Evolutionary conservation across 2,113 vertebrate species (phyloP).

Genomic region (Dendrocopos noguchii): DNA sequence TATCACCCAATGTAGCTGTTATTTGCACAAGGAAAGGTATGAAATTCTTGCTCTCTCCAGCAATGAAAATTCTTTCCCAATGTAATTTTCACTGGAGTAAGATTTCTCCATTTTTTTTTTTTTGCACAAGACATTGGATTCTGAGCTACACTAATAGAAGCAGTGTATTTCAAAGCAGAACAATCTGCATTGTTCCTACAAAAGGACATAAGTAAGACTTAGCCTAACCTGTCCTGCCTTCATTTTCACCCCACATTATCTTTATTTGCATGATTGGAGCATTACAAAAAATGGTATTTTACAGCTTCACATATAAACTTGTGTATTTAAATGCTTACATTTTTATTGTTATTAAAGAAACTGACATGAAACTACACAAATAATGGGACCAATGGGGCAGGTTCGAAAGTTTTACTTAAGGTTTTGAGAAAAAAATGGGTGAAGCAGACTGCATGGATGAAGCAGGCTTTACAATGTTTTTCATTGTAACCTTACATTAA

Average conservation of each 20-base stretch:
- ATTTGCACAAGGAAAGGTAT: not conserved
- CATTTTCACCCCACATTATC: not conserved
- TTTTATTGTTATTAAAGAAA: not conserved
- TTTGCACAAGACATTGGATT: not conserved
- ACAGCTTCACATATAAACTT: not conserved
- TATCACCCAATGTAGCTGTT: not conserved
- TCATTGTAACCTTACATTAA: not conserved
- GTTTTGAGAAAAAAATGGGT: not conserved
- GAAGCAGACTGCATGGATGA: not conserved
- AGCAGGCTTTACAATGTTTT: not conserved
- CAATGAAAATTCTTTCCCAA: not conserved
- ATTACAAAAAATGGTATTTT: not conserved
- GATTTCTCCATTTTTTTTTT: not conserved
- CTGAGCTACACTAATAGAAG: not conserved
- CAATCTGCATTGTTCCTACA: not conserved
- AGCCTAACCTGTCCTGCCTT: not conserved
- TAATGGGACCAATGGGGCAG: not conserved
- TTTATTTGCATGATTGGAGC: not conserved
- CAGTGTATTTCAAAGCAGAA: not conserved
- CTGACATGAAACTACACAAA: not conserved
- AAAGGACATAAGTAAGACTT: not conserved
- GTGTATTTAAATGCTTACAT: not conserved
- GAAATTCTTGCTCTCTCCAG: not conserved
- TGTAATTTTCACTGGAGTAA: not conserved
- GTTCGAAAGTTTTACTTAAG: not conserved